Percentiles rank a stretch among this genome's conserved stretches.
Evolutionary conservation across 2,797 vertebrate species (phyloP).

Genomic region (Xiphorhynchus erythropygius): DNA sequence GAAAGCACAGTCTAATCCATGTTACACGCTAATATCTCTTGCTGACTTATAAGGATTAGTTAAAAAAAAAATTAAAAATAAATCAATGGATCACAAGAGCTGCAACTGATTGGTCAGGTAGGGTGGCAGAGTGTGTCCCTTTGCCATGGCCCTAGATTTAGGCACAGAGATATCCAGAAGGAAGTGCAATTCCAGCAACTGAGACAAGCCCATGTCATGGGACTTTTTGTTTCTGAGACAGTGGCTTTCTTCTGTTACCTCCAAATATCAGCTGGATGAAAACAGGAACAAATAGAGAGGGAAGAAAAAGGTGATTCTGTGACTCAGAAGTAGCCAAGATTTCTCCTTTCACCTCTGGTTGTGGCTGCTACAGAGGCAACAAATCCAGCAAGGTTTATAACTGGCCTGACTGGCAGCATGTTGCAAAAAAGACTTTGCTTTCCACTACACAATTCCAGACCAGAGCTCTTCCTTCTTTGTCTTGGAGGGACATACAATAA

Average conservation of each 20-base stretch:
- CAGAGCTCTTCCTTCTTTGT: neutral
- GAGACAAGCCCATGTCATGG: neutral
- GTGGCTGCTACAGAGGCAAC: neutral
- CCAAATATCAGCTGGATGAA: neutral
- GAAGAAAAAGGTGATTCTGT: neutral
- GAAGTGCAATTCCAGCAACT: neutral
- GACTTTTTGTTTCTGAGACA: neutral
- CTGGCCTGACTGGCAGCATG: neutral
- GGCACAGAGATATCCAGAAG: neutral
- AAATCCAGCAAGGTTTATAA: neutral
- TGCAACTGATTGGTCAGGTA: neutral
- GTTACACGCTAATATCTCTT: accelerated
- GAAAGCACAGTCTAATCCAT: neutral
- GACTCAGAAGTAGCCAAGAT: neutral
- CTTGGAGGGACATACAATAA: neutral
- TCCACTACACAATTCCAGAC: neutral
- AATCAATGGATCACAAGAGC: neutral
- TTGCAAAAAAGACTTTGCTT: neutral
- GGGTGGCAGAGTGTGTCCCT: accelerated
- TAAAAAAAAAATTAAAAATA: neutral
- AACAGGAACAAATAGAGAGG: neutral
- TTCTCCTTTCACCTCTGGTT: neutral
- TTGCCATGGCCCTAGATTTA: neutral
- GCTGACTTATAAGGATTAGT: neutral
- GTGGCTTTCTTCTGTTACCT: neutral